Conservation (phyloP, 2,797 vertebrate genomes). For the Chiloscyllium punctatum region DNA sequence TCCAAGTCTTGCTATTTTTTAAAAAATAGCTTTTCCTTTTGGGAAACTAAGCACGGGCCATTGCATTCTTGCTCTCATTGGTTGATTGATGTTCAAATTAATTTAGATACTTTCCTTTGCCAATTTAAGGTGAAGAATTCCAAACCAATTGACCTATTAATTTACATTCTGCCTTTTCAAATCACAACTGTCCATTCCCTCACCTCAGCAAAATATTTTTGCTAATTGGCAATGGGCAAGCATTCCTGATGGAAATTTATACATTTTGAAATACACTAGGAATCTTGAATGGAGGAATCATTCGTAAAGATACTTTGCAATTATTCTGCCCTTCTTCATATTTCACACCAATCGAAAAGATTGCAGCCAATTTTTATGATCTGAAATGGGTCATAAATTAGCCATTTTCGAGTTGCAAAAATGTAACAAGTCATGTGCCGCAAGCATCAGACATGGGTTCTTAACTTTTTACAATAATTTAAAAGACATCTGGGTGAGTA, state of each 20-base stretch:
- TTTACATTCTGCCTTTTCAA: not conserved
- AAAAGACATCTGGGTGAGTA: no score
- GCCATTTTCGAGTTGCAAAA: no score
- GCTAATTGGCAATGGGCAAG: not conserved
- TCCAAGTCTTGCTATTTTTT: no score
- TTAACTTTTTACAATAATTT: no score
- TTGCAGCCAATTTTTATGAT: not conserved
- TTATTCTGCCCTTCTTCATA: not conserved
- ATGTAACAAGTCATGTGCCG: no score
- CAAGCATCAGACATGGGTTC: no score
- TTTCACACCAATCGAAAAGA: not conserved
- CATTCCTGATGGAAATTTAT: no score
- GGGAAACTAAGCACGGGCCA: no score
- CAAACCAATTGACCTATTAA: not conserved
- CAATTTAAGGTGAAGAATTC: not conserved
- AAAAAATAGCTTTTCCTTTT: no score
- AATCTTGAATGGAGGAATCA: not conserved
- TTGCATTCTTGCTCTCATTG: no score
- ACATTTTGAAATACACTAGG: not conserved
- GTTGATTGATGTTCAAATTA: not conserved
- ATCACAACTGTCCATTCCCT: not conserved
- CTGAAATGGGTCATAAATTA: not conserved
- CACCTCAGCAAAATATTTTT: not conserved
- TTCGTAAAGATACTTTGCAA: not conserved
- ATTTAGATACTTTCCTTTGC: not conserved